Evolutionary conservation across 2,113 vertebrate species (phyloP).

Genomic region (Heterochromis multidens): DNA sequence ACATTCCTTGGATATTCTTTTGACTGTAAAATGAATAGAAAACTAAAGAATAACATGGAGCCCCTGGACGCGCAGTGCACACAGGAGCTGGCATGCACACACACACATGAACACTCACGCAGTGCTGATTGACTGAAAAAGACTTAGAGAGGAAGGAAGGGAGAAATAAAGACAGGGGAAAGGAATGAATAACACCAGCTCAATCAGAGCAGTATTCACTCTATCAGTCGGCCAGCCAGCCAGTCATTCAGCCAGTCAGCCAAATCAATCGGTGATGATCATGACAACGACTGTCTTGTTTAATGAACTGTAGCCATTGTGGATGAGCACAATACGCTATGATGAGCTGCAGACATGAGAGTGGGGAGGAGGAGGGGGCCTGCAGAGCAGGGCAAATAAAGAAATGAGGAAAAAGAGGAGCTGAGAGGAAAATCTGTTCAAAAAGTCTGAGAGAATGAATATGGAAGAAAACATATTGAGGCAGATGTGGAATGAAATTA

Average conservation of each 20-base stretch:
- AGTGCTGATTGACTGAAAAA: slow-evolving; percentile 71
- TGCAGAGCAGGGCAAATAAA: slow-evolving; percentile 2
- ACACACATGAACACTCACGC: slow-evolving; percentile 20
- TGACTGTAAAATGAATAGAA: slow-evolving; percentile 99
- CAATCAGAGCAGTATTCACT: slow-evolving; percentile 59
- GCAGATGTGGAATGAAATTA: slow-evolving; percentile 23
- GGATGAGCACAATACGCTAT: slow-evolving; percentile 84
- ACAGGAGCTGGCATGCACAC: slow-evolving; percentile 89
- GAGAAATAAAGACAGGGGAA: slow-evolving; percentile 21
- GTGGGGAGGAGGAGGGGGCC: slow-evolving; percentile 60
- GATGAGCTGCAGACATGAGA: slow-evolving; percentile 83
- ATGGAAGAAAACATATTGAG: slow-evolving; percentile 52
- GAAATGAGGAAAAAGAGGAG: neutral
- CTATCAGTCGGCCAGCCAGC: slow-evolving; percentile 43
- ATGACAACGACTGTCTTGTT: slow-evolving; percentile 58
- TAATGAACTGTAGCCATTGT: slow-evolving; percentile 82
- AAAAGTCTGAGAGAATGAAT: slow-evolving; percentile 49
- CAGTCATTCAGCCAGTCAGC: slow-evolving; percentile 55
- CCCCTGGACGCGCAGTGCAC: slow-evolving; percentile 85
- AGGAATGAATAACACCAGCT: slow-evolving; percentile 47
- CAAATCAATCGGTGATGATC: slow-evolving; percentile 65
- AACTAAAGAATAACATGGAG: slow-evolving; percentile 99
- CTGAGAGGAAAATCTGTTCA: neutral
- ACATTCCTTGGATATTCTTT: slow-evolving; percentile 99
- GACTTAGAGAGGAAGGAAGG: slow-evolving; percentile 16